phyloP scores from a whole-genome alignment of 2,797 vertebrate genomes.

The Aplochiton taeniatus region DNA sequence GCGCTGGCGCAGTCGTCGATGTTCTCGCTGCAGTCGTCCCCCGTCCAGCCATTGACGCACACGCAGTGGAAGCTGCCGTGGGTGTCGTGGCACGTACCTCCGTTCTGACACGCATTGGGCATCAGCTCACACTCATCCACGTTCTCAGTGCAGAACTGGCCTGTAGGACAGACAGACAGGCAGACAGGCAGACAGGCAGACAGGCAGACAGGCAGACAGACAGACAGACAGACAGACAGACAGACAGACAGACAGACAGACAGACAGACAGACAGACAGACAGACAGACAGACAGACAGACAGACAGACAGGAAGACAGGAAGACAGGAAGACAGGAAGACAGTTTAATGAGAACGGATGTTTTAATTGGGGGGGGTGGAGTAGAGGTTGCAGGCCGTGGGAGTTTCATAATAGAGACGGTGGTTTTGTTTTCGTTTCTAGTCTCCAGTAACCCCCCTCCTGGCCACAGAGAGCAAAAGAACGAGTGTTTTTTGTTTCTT shows the following conservation, averaged over 20 bases:
- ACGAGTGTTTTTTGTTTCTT: no score
- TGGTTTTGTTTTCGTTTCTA: no score
- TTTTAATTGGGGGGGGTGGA: no score
- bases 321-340: no score
- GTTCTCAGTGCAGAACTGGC: conserved; percentile 94
- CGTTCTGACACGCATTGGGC: conserved; percentile 95
- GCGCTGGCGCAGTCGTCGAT: conserved; percentile 95
- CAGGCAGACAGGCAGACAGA: background rate
- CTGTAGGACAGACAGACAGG: conserved; percentile 58
- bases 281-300: background rate
- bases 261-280: background rate
- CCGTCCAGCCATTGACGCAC: conserved; percentile 95
- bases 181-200: background rate
- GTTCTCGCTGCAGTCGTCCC: conserved; percentile 96
- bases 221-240: background rate
- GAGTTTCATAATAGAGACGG: no score
- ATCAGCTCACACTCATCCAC: conserved; percentile 95
- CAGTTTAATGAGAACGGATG: no score
- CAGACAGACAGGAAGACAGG: no score
- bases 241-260: background rate
- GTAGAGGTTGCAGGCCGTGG: no score
- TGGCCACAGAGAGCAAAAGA: no score
- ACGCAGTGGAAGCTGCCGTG: conserved; percentile 91
- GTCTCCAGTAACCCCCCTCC: no score
- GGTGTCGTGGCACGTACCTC: conserved; percentile 93